Conservation (phyloP, 2,888 invertebrate genomes). For the Eupeodes latifasciatus region DNA sequence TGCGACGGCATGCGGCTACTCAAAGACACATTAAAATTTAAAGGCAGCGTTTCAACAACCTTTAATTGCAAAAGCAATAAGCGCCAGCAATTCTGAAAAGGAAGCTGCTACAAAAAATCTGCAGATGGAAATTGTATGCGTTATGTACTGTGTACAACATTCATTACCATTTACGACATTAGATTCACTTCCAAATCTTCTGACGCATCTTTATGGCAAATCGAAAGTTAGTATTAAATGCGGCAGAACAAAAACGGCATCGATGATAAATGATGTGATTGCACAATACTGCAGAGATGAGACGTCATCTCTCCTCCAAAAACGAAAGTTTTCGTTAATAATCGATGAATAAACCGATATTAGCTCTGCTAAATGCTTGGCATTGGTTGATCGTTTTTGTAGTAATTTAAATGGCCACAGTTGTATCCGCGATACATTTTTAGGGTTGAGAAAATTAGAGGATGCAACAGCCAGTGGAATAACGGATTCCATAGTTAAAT, state of each 20-base stretch:
- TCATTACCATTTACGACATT: background rate
- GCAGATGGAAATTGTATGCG: background rate
- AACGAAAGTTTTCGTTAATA: too few species aligned
- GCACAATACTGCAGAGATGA: background rate
- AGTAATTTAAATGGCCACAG: background rate
- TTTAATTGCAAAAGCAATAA: background rate
- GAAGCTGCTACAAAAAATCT: background rate
- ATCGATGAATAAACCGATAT: too few species aligned
- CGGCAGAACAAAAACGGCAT: background rate
- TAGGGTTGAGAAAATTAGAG: background rate
- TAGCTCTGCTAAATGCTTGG: background rate
- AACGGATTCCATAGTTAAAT: conserved; percentile 68
- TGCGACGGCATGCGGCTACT: background rate
- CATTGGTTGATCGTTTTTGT: background rate
- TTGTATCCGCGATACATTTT: background rate
- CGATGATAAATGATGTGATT: background rate
- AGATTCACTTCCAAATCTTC: background rate
- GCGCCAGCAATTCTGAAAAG: background rate
- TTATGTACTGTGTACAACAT: background rate
- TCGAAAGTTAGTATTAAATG: background rate
- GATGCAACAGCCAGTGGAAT: conserved; percentile 36
- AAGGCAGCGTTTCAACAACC: background rate
- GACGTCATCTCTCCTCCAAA: background rate
- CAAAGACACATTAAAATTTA: background rate
- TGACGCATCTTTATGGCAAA: background rate